Conservation (phyloP, 1,140 invertebrate genomes). For the Chionoecetes opilio region DNA sequence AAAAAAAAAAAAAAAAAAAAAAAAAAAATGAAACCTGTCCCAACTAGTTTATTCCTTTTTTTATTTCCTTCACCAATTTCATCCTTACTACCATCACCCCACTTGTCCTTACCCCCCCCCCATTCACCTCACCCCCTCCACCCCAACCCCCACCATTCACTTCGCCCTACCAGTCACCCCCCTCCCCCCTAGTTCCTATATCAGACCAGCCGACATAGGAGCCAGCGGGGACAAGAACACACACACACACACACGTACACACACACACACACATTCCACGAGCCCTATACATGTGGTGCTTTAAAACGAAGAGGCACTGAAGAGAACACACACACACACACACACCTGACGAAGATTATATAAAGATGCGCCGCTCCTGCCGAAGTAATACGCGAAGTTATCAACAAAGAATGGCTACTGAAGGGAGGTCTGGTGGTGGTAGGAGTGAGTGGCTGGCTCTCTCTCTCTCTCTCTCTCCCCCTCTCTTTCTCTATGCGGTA, state of each 20-base stretch:
- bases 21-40: too few species aligned
- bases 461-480: neutral
- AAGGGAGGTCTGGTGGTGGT: neutral
- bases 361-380: neutral
- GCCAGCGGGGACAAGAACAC: neutral
- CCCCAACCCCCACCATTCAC: neutral
- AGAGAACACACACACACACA: neutral
- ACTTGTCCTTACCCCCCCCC: neutral
- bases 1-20: too few species aligned
- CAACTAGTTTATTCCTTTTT: too few species aligned
- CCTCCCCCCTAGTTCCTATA: too few species aligned
- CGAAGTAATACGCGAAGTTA: neutral
- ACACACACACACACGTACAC: neutral
- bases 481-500: too few species aligned
- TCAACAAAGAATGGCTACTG: neutral
- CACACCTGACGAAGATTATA: neutral
- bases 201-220: neutral
- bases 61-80: neutral
- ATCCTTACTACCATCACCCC: neutral
- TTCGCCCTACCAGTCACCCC: too few species aligned
- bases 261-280: neutral
- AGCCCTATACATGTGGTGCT: neutral
- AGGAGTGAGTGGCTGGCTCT: too few species aligned
- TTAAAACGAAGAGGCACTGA: conserved; percentile 18
- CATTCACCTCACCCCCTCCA: neutral